Evolutionary conservation across 2,113 vertebrate species (phyloP).

Genomic region (Gasterosteus nipponicus): DNA sequence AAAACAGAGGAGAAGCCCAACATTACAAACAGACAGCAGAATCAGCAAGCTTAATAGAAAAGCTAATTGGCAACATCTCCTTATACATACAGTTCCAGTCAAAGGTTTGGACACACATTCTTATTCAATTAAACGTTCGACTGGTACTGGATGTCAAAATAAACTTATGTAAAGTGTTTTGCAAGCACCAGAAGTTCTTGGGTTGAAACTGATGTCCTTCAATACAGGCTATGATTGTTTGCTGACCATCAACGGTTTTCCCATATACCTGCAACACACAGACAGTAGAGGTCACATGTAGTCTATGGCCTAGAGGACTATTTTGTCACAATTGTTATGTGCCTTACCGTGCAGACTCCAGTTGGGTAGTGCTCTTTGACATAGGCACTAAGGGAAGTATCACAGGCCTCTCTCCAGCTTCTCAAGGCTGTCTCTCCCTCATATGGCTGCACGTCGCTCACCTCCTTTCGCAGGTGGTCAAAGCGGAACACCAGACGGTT

Average conservation of each 20-base stretch:
- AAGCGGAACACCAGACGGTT: constrained; percentile 94
- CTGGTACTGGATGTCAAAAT: neutral
- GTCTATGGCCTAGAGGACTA: too few relatives aligned
- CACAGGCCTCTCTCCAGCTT: constrained; percentile 93
- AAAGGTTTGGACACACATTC: too few relatives aligned
- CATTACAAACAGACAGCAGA: neutral
- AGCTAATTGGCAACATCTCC: neutral
- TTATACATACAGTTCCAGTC: neutral
- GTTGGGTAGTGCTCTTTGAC: constrained; percentile 97
- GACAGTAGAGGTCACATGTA: neutral
- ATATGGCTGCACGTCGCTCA: constrained; percentile 89
- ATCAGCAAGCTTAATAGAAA: neutral
- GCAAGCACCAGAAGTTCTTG: constrained; percentile 94
- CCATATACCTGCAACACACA: constrained; percentile 89
- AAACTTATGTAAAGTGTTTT: neutral
- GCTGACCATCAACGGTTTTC: constrained; percentile 96
- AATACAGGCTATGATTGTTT: constrained; percentile 97
- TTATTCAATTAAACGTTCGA: too few relatives aligned
- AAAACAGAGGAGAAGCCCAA: constrained; percentile 4
- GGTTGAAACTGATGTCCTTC: constrained; percentile 99
- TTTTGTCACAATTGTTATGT: neutral
- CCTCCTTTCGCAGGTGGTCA: constrained; percentile 97
- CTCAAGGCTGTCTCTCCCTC: constrained; percentile 90
- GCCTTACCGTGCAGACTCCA: constrained; percentile 92
- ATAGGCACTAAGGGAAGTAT: constrained; percentile 89